Conservation (phyloP, 1,140 invertebrate genomes). For the Zophobas atratus region DNA sequence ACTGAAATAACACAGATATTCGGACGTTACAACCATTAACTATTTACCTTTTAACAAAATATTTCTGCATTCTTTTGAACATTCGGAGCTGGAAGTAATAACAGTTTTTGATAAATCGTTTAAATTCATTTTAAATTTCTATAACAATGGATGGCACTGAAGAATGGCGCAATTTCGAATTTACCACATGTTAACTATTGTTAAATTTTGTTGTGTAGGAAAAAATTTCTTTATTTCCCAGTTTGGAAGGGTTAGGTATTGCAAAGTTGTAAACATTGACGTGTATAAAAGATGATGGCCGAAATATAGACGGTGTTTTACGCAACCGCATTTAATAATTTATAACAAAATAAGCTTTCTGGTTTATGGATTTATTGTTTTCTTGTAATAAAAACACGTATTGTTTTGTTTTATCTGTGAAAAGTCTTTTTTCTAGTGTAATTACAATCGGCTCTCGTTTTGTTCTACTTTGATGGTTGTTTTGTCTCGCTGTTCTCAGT, state of each 20-base stretch:
- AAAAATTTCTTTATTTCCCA: not conserved
- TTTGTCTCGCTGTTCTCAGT: not conserved
- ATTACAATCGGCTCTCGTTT: not conserved
- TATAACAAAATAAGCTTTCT: too few relatives aligned
- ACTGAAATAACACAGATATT: slow-evolving; percentile 52
- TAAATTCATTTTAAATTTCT: slow-evolving; percentile 49
- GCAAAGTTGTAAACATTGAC: slow-evolving; percentile 8
- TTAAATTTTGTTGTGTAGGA: not conserved
- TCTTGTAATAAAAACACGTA: not conserved
- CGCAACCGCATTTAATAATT: too few relatives aligned
- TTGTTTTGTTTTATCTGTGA: not conserved
- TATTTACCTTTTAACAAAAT: slow-evolving; percentile 50
- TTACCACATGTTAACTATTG: not conserved
- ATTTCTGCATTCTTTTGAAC: slow-evolving; percentile 37
- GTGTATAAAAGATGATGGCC: slow-evolving; percentile 2
- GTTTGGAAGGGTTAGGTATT: not conserved
- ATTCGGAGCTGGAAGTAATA: slow-evolving; percentile 13
- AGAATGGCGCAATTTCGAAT: not conserved
- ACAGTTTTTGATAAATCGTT: slow-evolving; percentile 42
- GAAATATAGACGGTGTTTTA: not conserved
- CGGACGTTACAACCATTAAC: not conserved
- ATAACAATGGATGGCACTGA: slow-evolving; percentile 1
- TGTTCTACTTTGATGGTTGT: slow-evolving; percentile 17
- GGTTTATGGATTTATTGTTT: not conserved
- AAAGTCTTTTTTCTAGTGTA: not conserved